Evolutionary conservation across 1,140 invertebrate genomes (phyloP), one percentile per base, ranked within the genome.

Genomic region (Bombus haemorrhoidalis): DNA sequence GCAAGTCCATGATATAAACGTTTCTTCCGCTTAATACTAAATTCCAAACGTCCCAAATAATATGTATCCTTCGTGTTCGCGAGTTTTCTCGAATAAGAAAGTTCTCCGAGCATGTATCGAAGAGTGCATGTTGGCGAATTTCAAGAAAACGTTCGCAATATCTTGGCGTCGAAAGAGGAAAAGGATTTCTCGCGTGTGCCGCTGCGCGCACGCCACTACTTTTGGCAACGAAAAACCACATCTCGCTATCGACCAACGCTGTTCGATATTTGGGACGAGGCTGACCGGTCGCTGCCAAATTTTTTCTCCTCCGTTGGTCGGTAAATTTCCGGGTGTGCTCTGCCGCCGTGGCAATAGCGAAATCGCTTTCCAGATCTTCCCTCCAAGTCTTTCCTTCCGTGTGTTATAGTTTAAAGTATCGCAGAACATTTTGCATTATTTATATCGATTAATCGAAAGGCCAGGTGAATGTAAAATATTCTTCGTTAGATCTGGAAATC

Each of bases 181-280:
- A 79, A 59, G 53, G 47, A 53, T 74, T 74, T 59, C 68, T 53
- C 79, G 79, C 64, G 74, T 57, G 47, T 57, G 32, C 8, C 75
- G 18, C 0, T 53, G 47, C 47, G 77, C 78, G 34, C 32, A 62
- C 72, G 73, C 73, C 73, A 69, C 32, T 66, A 71, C 81, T 89
- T 87, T 90, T 90, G 86, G 85, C 88, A 89, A 87, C 57, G 72
- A 78, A 37, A 43, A 75, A 81, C 81, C 74, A n/a, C 28, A 82
- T 85, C 86, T 64, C 89, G 85, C 78, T 90, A 90, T 90, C 88
- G 89, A 90, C 75, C 88, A 72, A 41, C 39, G 34, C 59, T n/a
- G 83, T 71, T 78, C 86, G 89, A 90, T 90, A 90, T 90, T 90
- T 90, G 76, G 89, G 81, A 87, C 89, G 88, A 86, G 86, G 89